Percentiles rank a stretch among this genome's conserved stretches.
These are phyloP conservation scores for Aspidiotus rigidus DNA, from an alignment of 2,888 invertebrate species.

Conservation along the genomic window DNA sequence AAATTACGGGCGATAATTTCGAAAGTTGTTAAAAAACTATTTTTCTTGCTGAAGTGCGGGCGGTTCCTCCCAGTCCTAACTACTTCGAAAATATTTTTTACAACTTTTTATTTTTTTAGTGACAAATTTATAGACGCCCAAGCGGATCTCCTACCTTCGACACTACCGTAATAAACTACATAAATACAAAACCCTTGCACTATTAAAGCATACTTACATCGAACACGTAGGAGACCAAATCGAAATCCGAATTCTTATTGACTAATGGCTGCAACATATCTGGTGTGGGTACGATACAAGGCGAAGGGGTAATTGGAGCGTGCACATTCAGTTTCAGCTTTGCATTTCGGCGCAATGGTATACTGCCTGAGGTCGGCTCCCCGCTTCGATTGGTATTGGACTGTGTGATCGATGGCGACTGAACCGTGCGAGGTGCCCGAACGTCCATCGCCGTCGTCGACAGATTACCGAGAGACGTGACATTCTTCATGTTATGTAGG, in stretches of 20 bases:
- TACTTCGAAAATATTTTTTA: too few relatives aligned
- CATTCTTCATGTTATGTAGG: neutral
- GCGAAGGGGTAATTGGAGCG: neutral
- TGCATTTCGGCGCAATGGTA: slow-evolving; percentile 17
- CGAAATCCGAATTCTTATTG: slow-evolving; percentile 41
- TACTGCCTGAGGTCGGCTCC: slow-evolving; percentile 2
- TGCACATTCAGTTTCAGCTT: slow-evolving; percentile 20
- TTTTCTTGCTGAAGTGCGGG: too few relatives aligned
- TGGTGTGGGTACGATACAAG: slow-evolving; percentile 41
- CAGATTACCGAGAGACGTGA: neutral
- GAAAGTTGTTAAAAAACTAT: too few relatives aligned
- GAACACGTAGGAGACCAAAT: slow-evolving; percentile 43
- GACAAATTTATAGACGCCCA: too few relatives aligned
- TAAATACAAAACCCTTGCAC: neutral
- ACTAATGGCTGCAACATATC: slow-evolving; percentile 44
- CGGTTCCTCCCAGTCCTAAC: too few relatives aligned
- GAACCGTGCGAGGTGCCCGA: slow-evolving; percentile 17
- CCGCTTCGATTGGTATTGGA: slow-evolving; percentile 16
- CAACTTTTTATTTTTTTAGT: too few relatives aligned
- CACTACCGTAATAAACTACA: neutral
- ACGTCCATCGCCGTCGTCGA: neutral
- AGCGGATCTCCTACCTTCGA: too few relatives aligned
- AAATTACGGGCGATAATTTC: too few relatives aligned
- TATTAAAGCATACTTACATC: slow-evolving; percentile 43
- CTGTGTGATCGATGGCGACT: slow-evolving; percentile 31